Evolutionary conservation across 2,888 invertebrate species (phyloP).

Genomic region (Macropis europaea): DNA sequence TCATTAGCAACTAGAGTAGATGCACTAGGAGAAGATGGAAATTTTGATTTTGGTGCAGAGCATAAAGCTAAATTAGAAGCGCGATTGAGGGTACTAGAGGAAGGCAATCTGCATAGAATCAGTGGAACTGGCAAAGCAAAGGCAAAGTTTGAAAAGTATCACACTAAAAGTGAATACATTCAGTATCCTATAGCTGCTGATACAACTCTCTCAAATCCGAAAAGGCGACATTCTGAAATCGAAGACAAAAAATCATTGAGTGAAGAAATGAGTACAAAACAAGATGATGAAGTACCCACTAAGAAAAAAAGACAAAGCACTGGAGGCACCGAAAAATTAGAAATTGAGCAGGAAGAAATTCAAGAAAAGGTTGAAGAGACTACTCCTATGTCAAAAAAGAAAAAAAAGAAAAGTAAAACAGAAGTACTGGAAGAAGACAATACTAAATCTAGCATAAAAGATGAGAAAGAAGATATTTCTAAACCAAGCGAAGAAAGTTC

Average conservation of each 20-base stretch:
- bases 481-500: background rate
- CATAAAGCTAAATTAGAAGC: slow-evolving; percentile 94
- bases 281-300: slow-evolving; percentile 62
- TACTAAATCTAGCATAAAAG: background rate
- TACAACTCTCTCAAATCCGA: slow-evolving; percentile 86
- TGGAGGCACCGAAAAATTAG: slow-evolving; percentile 51
- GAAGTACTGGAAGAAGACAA: slow-evolving; percentile 17
- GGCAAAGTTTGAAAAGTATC: slow-evolving; percentile 96
- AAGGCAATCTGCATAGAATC: slow-evolving; percentile 89
- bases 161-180: slow-evolving; percentile 88
- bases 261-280: slow-evolving; percentile 72
- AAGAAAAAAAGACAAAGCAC: slow-evolving; percentile 66
- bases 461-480: slow-evolving; percentile 9
- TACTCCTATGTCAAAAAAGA: slow-evolving; percentile 70
- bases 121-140: slow-evolving; percentile 94
- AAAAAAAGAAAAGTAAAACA: slow-evolving; percentile 56
- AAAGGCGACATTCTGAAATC: slow-evolving; percentile 83
- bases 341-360: slow-evolving; percentile 68
- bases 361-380: slow-evolving; percentile 60
- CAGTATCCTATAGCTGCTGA: slow-evolving; percentile 91
- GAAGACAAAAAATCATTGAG: slow-evolving; percentile 74
- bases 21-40: slow-evolving; percentile 95
- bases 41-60: slow-evolving; percentile 91
- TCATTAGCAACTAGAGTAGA: slow-evolving; percentile 96
- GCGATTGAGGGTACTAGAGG: slow-evolving; percentile 89